Conservation (phyloP, 1,140 invertebrate species). For the Scylla paramamosain region DNA sequence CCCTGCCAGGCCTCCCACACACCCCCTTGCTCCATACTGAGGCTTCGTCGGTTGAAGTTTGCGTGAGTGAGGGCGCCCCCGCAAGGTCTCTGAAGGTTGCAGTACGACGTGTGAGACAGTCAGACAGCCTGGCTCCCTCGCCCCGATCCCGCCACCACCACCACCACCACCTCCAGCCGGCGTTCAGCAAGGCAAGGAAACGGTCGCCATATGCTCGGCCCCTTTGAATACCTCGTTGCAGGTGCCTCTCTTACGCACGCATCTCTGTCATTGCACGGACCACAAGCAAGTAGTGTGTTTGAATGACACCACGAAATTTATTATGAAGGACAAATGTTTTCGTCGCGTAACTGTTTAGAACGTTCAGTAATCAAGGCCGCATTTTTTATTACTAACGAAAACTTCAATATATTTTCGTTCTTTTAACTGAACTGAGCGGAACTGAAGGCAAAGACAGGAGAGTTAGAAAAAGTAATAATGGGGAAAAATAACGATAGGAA, state of each 20-base stretch:
- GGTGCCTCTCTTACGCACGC: neutral
- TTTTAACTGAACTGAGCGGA: too few species aligned
- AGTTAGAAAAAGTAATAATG: too few species aligned
- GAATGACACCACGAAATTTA: too few species aligned
- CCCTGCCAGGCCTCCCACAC: neutral
- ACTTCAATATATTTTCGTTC: too few species aligned
- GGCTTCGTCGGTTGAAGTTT: neutral
- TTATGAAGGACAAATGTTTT: neutral
- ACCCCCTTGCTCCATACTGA: neutral
- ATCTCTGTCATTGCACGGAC: neutral
- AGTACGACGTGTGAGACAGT: slow-evolving; percentile 56
- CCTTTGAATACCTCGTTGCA: neutral
- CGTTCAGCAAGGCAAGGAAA: neutral
- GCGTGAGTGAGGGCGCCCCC: too few species aligned
- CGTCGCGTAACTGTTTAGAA: too few species aligned
- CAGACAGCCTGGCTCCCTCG: slow-evolving; percentile 73
- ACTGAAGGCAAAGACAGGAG: too few species aligned
- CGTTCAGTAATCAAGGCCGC: too few species aligned
- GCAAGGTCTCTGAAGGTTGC: neutral
- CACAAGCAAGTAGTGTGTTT: neutral
- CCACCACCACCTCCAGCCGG: slow-evolving; percentile 18
- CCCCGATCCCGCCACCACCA: slow-evolving; percentile 55
- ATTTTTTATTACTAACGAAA: too few species aligned
- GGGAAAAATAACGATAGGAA: too few species aligned
- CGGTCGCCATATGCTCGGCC: neutral